Evolutionary conservation across 2,113 vertebrate genomes (phyloP).

Genomic region (Upupa epops): DNA sequence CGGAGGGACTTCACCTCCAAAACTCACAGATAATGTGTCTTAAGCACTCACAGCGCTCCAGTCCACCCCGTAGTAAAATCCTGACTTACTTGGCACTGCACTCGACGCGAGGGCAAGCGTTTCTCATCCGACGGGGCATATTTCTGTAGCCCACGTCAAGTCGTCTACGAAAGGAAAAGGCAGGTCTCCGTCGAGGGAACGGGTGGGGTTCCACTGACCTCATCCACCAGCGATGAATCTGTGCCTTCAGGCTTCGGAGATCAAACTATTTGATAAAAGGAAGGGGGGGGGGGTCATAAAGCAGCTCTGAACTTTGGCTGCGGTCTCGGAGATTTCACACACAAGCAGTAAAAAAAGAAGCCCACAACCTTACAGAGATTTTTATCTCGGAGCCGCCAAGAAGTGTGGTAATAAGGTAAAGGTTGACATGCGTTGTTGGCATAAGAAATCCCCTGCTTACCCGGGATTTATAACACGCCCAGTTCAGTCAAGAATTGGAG

Average conservation of each 20-base stretch:
- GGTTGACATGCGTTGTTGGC: conserved; percentile 69
- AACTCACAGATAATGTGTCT: conserved; percentile 55
- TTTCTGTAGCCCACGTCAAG: conserved; percentile 22
- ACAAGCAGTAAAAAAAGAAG: not conserved
- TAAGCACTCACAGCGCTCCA: not conserved
- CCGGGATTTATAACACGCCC: conserved; percentile 66
- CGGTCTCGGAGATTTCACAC: conserved; percentile 43
- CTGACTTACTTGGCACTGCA: not conserved
- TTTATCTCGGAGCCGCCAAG: conserved; percentile 59
- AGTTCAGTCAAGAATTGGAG: conserved; percentile 69
- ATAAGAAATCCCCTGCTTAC: conserved; percentile 58
- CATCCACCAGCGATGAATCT: conserved; percentile 42
- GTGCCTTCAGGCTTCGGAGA: conserved; percentile 14
- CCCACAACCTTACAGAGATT: conserved; percentile 46
- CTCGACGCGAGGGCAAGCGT: not conserved
- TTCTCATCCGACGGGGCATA: not conserved
- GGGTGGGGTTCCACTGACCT: conserved; percentile 52
- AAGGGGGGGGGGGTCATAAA: conserved; percentile 30
- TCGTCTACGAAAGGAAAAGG: not conserved
- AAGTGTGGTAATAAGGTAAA: conserved; percentile 76
- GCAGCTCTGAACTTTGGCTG: conserved; percentile 63
- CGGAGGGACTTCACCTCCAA: conserved; percentile 60
- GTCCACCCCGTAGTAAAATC: not conserved
- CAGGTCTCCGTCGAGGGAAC: conserved; percentile 29
- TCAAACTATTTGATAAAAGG: conserved; percentile 45